Conservation (phyloP, 1,140 invertebrate genomes). For the Eurosta solidaginis region DNA sequence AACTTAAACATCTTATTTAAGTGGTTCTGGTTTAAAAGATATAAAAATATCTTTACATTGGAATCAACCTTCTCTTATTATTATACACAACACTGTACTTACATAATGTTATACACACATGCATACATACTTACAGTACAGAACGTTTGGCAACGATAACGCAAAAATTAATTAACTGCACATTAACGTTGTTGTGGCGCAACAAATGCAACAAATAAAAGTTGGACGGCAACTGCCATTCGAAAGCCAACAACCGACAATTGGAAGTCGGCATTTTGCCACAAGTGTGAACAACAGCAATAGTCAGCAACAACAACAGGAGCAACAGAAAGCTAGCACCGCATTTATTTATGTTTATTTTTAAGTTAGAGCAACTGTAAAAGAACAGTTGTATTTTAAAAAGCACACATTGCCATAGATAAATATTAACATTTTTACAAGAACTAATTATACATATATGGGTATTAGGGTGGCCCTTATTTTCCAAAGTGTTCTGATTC, state of each 20-base stretch:
- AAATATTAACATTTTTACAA: neutral
- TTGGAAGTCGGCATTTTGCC: neutral
- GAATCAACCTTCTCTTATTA: too few relatives aligned
- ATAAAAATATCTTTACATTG: too few relatives aligned
- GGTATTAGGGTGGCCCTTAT: too few relatives aligned
- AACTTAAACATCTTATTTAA: too few relatives aligned
- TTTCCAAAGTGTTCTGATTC: too few relatives aligned
- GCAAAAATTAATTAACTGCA: constrained; percentile 28
- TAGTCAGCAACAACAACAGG: neutral
- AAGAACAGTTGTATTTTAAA: constrained; percentile 2
- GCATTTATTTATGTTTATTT: neutral
- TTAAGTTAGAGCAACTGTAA: neutral
- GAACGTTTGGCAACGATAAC: neutral
- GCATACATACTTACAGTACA: neutral
- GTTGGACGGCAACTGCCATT: neutral
- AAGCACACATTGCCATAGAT: neutral
- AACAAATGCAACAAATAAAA: constrained; percentile 27
- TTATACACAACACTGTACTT: too few relatives aligned
- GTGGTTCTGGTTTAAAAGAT: too few relatives aligned
- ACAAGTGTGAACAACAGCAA: constrained; percentile 7
- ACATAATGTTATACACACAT: too few relatives aligned
- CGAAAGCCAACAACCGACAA: neutral
- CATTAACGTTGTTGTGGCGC: neutral
- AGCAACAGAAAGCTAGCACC: neutral
- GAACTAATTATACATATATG: neutral